Base-by-base conservation (phyloP, 1,140 invertebrate genomes). In the Listronotus bonariensis region DNA sequence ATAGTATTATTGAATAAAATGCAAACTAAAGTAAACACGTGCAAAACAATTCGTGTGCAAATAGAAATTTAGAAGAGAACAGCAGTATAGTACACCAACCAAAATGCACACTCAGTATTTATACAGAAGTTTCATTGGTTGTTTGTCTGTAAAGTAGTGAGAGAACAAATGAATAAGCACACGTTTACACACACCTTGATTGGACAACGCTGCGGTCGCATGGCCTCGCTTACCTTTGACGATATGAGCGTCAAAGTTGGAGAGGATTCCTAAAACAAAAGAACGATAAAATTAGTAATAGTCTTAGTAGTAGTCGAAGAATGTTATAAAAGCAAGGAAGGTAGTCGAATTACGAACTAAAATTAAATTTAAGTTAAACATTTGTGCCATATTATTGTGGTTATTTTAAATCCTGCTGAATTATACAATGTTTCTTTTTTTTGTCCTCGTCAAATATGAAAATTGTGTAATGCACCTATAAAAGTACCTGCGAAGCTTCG, bases 191-290 rank as follows among this genome's bases (percentile, higher is more conserved):
- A 79, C 78, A 79, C 78, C 78, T 79, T 78, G 77, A 74, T 73
- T 71, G 70, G 74, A 74, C 75, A 78, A 75, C 76, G 78, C 70
- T 77, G 78, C 58, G 76, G 78, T 77, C 77, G 77, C 77, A 79
- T 80, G 72, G 74, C 74, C 74, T 78, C n/a, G 84, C 85, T 86
- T 84, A 87, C 85, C 83, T 87, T 87, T 76, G 85, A 86, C 79
- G 85, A 86, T 80, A 86, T 82, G 74, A 86, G 81, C 78, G 85
- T 86, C 81, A 86, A 82, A 79, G 85, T 86, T 72, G 85, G 85
- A 72, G 85, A 85, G 69, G 85, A 86, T 81, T 85, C 84, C 85
- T 87, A 84, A 67, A 85, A 82, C 78, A 81, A 80, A 80, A 78
- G 79, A 75, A 78, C 14, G 15, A 14, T 14, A 18, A 48, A n/a